Conservation (phyloP, 2,888 invertebrate genomes). For the Oscheius sp. region DNA sequence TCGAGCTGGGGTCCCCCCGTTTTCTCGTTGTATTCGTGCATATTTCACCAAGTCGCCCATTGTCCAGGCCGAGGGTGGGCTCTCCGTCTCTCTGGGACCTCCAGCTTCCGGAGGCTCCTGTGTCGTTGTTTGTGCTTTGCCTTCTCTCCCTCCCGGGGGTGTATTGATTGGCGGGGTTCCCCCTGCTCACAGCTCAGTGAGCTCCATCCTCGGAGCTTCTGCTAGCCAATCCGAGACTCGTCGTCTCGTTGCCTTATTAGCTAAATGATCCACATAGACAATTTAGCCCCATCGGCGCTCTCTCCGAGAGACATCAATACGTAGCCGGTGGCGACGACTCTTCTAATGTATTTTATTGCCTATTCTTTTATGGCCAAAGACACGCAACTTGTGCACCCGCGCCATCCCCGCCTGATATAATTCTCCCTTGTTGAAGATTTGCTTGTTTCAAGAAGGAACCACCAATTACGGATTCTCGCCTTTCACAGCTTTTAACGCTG, state of each 20-base stretch:
- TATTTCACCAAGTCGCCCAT: conserved; percentile 4
- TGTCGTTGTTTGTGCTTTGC: conserved; percentile 31
- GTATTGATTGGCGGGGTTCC: conserved; percentile 24
- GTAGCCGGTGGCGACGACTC: neutral
- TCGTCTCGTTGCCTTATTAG: conserved; percentile 23
- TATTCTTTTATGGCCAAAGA: conserved; percentile 16
- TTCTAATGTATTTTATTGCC: conserved; percentile 1
- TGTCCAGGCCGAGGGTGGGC: neutral
- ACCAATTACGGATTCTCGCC: neutral
- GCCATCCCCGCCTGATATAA: too few relatives aligned
- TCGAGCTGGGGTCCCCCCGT: neutral
- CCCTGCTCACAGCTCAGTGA: conserved; percentile 29
- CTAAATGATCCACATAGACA: conserved; percentile 24
- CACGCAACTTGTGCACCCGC: neutral
- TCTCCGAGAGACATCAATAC: conserved; percentile 25
- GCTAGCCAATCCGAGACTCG: conserved; percentile 13
- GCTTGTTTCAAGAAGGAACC: neutral
- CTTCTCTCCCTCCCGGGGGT: conserved; percentile 20
- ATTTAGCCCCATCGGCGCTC: conserved; percentile 7
- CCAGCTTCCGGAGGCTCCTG: conserved; percentile 30
- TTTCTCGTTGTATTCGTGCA: neutral
- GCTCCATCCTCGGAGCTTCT: conserved; percentile 28
- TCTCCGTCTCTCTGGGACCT: conserved; percentile 1
- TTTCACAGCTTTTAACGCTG: conserved; percentile 15
- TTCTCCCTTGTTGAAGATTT: too few relatives aligned